A percentile compares a stretch with the other conserved stretches of the same genome.
These are phyloP conservation scores for Garra rufa DNA, from an alignment of 2,113 vertebrate species.

Conservation along the genomic window DNA sequence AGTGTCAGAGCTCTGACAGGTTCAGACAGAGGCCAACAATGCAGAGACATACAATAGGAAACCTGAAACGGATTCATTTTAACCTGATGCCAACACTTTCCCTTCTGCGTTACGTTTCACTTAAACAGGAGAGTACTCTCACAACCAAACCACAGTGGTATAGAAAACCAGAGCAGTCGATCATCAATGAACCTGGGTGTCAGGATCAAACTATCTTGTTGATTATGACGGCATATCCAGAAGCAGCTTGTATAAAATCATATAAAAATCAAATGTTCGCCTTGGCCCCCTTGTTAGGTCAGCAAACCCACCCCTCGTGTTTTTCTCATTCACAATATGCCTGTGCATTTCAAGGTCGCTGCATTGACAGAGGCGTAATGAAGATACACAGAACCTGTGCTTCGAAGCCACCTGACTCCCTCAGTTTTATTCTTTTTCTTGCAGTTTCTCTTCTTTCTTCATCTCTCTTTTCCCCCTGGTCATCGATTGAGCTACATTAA, in stretches of 20 bases:
- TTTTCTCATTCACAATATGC: slow-evolving; percentile 60
- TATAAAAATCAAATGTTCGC: slow-evolving; percentile 13
- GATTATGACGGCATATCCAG: not conserved
- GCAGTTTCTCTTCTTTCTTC: slow-evolving; percentile 31
- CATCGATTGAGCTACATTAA: slow-evolving; percentile 44
- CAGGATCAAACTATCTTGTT: not conserved
- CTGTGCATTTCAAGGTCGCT: slow-evolving; percentile 72
- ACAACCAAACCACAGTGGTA: not conserved
- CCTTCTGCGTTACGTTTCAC: not conserved
- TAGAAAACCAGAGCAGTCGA: not conserved
- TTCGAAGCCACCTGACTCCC: slow-evolving; percentile 60
- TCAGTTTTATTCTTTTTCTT: not conserved
- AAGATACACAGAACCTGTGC: slow-evolving; percentile 71
- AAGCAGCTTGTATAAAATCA: not conserved
- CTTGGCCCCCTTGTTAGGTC: not conserved
- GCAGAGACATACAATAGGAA: slow-evolving; percentile 38
- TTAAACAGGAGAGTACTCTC: not conserved
- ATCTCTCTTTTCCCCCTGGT: slow-evolving; percentile 60
- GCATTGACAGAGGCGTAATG: slow-evolving; percentile 67
- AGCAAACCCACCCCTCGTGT: not conserved
- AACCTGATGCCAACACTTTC: slow-evolving; percentile 35
- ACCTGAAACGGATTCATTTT: slow-evolving; percentile 10
- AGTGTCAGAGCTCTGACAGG: not conserved
- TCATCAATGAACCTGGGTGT: not conserved
- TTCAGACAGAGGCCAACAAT: slow-evolving; percentile 26